A percentile compares a stretch with the other conserved stretches of the same genome.
These are phyloP conservation scores for Parauchenoglanis ngamensis DNA, from an alignment of 2,797 vertebrate species.

Conservation along the genomic window DNA sequence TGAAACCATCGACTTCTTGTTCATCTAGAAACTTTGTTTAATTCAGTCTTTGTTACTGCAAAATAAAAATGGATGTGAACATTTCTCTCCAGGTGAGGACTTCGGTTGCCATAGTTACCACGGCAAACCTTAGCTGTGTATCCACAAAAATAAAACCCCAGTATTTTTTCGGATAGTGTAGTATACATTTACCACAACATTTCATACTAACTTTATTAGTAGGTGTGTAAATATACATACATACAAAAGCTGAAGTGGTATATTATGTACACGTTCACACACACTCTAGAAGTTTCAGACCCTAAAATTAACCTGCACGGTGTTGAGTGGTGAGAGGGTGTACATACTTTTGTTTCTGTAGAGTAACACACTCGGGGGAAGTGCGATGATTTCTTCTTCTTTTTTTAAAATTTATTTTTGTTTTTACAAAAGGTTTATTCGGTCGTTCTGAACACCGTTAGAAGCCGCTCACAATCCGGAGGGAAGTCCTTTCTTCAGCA, in stretches of 20 bases:
- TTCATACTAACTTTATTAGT: background rate
- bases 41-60: background rate
- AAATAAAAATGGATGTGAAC: background rate
- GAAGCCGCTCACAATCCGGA: conserved; percentile 69
- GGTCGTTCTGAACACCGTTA: conserved; percentile 8
- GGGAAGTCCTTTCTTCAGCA: conserved; percentile 93
- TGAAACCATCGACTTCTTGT: background rate
- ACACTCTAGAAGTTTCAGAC: background rate
- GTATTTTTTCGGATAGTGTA: background rate
- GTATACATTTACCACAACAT: background rate
- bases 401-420: background rate
- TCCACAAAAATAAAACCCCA: background rate
- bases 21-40: background rate
- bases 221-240: background rate
- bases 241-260: background rate
- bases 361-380: background rate
- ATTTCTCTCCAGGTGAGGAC: background rate
- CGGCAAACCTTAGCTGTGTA: background rate
- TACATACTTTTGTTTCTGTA: conserved; percentile 6
- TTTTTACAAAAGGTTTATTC: conserved; percentile 33
- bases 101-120: background rate
- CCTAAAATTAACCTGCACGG: background rate
- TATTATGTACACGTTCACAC: background rate
- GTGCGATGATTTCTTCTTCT: background rate
- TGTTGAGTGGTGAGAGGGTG: background rate